A percentile compares a stretch with the other conserved stretches of the same genome.
Evolutionary conservation across 2,797 vertebrate species (phyloP).

Genomic region (Cottoperca gobio): DNA sequence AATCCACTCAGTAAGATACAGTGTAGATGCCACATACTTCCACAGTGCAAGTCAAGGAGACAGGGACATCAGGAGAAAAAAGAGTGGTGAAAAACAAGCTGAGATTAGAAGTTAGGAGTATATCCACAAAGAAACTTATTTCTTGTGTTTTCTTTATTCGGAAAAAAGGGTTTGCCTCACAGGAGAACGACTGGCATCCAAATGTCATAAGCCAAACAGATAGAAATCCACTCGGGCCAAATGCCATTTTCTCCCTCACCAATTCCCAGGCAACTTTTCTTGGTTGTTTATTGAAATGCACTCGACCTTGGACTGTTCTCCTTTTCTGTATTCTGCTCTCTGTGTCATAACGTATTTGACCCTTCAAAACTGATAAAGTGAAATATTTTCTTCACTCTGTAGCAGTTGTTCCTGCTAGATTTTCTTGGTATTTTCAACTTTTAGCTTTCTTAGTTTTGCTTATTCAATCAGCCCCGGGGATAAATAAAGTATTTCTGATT

Average conservation of each 20-base stretch:
- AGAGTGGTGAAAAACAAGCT: not conserved
- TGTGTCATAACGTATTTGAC: not conserved
- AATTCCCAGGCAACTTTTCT: conserved; percentile 33
- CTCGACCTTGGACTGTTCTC: conserved; percentile 22
- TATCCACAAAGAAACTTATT: not conserved
- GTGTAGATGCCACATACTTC: not conserved
- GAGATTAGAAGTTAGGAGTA: conserved; percentile 9
- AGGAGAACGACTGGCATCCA: conserved; percentile 24
- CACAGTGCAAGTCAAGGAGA: not conserved
- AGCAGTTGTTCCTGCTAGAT: too few species aligned
- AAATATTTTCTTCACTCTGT: too few species aligned
- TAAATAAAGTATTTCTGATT: too few species aligned
- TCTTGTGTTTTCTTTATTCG: conserved; percentile 28
- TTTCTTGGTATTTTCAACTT: too few species aligned
- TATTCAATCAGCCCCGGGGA: too few species aligned
- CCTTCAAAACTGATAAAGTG: not conserved
- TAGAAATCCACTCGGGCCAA: conserved; percentile 39
- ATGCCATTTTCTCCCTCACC: conserved; percentile 54
- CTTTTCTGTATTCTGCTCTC: not conserved
- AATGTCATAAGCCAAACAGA: conserved; percentile 52
- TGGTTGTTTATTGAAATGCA: conserved; percentile 49
- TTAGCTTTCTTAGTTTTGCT: too few species aligned
- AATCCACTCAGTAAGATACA: conserved; percentile 7
- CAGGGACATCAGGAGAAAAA: not conserved
- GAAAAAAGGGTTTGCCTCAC: conserved; percentile 22